Conservation (phyloP, 2,888 invertebrate species). For the Galerucella calmariensis region DNA sequence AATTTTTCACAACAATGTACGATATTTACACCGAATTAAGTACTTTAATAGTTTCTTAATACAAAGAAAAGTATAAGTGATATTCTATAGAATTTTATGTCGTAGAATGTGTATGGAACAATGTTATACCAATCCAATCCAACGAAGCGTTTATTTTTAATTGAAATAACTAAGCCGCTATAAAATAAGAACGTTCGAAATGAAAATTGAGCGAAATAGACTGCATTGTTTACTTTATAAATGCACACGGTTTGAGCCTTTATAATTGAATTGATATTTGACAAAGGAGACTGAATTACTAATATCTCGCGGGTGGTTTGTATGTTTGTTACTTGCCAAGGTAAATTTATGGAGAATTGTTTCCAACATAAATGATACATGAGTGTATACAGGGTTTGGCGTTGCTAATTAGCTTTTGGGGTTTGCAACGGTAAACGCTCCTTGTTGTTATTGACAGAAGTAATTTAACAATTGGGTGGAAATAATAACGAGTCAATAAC, state of each 20-base stretch:
- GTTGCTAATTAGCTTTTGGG: conserved; percentile 11
- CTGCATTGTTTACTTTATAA: background rate
- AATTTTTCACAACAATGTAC: too few relatives aligned
- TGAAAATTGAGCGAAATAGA: background rate
- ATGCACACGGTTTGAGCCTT: background rate
- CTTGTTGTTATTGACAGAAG: background rate
- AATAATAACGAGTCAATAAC: background rate
- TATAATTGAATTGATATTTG: conserved; percentile 31
- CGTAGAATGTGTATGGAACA: too few relatives aligned
- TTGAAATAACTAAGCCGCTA: background rate
- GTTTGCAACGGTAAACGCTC: conserved; percentile 10
- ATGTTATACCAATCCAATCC: too few relatives aligned
- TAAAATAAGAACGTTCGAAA: background rate
- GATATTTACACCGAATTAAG: too few relatives aligned
- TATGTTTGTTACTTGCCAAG: conserved; percentile 22
- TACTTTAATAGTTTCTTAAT: too few relatives aligned
- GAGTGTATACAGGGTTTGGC: conserved; percentile 20
- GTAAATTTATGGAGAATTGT: conserved; percentile 30
- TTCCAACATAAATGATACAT: conserved; percentile 27
- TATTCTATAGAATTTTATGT: too few relatives aligned
- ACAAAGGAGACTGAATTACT: conserved; percentile 22
- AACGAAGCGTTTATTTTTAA: background rate
- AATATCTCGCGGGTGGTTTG: conserved; percentile 11
- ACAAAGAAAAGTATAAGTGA: too few relatives aligned
- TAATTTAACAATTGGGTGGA: background rate